Evolutionary conservation across 30 jellyfish, hydroid and myxozoan genomes (phyloP).

Genomic region (Clytia hemisphaerica): DNA sequence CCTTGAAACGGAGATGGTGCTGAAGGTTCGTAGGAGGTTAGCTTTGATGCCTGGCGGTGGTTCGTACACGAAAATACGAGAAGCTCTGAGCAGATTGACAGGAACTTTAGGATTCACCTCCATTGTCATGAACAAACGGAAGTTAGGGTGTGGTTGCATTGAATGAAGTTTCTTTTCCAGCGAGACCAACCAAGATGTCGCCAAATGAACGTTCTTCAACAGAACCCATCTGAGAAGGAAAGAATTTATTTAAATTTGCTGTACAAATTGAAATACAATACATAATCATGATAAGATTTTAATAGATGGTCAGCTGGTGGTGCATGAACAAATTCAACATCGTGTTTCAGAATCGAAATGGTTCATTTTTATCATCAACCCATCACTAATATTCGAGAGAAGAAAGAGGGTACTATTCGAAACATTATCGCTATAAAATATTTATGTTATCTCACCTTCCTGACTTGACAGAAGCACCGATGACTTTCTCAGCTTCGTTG

Average conservation of each 20-base stretch:
- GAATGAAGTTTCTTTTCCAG: conserved; percentile 84
- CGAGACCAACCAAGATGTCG: conserved; percentile 80
- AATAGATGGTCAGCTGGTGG: no score
- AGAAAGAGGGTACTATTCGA: no score
- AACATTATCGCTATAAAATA: not conserved
- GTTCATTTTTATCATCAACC: no score
- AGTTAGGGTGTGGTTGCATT: conserved; percentile 76
- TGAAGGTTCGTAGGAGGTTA: conserved; percentile 65
- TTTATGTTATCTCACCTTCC: conserved; percentile 46
- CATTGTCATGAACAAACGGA: conserved; percentile 84
- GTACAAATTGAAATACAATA: not conserved
- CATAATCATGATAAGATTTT: no score
- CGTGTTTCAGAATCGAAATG: no score
- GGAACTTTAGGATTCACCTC: conserved; percentile 88
- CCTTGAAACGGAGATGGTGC: conserved; percentile 82
- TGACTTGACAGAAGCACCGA: conserved; percentile 77
- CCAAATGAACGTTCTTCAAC: conserved; percentile 86
- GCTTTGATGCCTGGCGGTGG: conserved; percentile 99
- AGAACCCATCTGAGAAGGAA: conserved; percentile 46
- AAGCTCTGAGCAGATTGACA: conserved; percentile 80
- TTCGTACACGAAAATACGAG: conserved; percentile 86
- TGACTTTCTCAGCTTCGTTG: conserved; percentile 85
- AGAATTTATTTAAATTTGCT: not conserved
- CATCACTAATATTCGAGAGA: no score
- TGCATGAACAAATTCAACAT: no score